A percentile compares a stretch with the other conserved stretches of the same genome.
Conservation (phyloP, 92 coral and sea anemone genomes). For the Montipora capitata region DNA sequence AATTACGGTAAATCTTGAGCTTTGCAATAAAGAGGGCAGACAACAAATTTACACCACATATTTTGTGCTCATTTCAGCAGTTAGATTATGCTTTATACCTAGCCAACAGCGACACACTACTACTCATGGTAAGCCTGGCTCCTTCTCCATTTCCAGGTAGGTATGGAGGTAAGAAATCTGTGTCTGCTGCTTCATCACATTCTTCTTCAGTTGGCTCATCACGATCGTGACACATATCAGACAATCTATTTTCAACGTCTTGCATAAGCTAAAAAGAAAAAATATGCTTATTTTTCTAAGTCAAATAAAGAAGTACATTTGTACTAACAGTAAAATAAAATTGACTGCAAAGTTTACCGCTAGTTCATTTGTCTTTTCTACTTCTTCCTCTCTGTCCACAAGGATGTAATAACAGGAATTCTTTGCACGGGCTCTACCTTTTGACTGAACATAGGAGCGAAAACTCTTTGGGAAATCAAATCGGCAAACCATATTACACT, state of each 20-base stretch:
- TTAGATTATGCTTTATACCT: conserved; percentile 47
- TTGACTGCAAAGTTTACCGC: conserved; percentile 54
- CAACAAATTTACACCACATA: no score
- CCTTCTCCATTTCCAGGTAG: conserved; percentile 62
- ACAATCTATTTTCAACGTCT: conserved; percentile 78
- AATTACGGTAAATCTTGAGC: no score
- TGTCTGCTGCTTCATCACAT: conserved; percentile 80
- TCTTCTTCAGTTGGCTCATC: conserved; percentile 82
- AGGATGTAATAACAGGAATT: conserved; percentile 83
- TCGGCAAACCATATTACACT: conserved; percentile 90
- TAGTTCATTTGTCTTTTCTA: conserved; percentile 64
- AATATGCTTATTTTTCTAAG: no score
- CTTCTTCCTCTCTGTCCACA: conserved; percentile 43
- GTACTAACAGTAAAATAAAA: no score
- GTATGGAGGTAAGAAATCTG: conserved; percentile 80
- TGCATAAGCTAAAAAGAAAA: conserved; percentile 64
- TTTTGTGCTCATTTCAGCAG: no score
- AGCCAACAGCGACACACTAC: conserved; percentile 74
- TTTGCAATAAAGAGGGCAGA: no score
- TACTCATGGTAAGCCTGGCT: conserved; percentile 87
- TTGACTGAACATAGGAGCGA: conserved; percentile 94
- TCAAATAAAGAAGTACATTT: no score
- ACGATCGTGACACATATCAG: conserved; percentile 81
- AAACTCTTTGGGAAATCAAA: conserved; percentile 92
- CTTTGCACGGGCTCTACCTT: conserved; percentile 94